A percentile compares a stretch with the other conserved stretches of the same genome.
phyloP scores from a whole-genome alignment of 2,113 vertebrate genomes.

The Gulo gulo region DNA sequence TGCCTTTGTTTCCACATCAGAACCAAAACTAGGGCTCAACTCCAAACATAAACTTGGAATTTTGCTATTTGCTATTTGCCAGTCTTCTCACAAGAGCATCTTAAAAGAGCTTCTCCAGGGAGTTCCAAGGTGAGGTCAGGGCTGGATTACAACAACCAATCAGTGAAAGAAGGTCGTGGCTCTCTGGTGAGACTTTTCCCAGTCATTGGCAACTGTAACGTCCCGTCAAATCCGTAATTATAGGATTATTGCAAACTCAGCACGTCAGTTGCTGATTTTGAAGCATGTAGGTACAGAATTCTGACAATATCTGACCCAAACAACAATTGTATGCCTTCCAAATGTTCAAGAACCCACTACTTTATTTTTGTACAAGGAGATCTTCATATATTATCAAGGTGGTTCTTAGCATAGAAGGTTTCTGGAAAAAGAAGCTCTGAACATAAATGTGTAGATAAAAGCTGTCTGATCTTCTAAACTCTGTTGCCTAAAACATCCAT shows the following conservation, averaged over 20 bases:
- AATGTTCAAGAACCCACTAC: neutral
- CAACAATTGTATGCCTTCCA: neutral
- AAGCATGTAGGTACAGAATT: neutral
- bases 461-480: neutral
- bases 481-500: slow-evolving; percentile 13
- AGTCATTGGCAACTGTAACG: slow-evolving; percentile 41
- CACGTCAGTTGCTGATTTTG: neutral
- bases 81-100: neutral
- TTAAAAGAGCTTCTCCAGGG: neutral
- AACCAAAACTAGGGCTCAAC: neutral
- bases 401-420: neutral
- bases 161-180: neutral
- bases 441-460: neutral
- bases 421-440: neutral
- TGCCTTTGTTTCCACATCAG: neutral
- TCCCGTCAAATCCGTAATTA: slow-evolving; percentile 46
- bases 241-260: slow-evolving; percentile 29
- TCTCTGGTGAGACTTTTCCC: neutral
- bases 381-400: neutral
- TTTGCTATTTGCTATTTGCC: neutral
- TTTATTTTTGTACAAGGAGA: neutral
- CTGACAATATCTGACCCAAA: neutral
- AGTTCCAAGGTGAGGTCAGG: neutral
- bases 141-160: neutral
- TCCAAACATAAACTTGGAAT: neutral